These are phyloP conservation scores for Netelia inedita DNA, from an alignment of 2,888 invertebrate species.

Conservation along the genomic window DNA sequence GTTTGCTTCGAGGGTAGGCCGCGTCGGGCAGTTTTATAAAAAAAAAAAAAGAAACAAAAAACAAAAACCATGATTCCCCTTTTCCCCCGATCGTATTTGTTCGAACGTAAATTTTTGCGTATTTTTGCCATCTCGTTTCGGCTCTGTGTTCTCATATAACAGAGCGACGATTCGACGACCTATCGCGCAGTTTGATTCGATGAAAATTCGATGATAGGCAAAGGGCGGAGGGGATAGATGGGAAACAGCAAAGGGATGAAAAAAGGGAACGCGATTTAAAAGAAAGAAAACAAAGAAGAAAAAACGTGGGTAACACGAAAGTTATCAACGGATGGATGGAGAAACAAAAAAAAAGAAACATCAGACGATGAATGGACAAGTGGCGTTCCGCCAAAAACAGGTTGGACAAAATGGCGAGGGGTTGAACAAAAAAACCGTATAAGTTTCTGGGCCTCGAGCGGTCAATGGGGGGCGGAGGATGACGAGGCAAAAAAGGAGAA, in stretches of 20 bases:
- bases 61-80: slow-evolving; percentile 5
- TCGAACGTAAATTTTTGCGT: slow-evolving; percentile 24
- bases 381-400: slow-evolving; percentile 37
- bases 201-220: slow-evolving; percentile 27
- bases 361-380: slow-evolving; percentile 26
- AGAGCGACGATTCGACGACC: slow-evolving; percentile 26
- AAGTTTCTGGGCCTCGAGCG: slow-evolving; percentile 57
- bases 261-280: slow-evolving; percentile 19
- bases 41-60: slow-evolving; percentile 22
- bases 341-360: slow-evolving; percentile 12
- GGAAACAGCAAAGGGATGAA: slow-evolving; percentile 2
- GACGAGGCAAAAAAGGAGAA: slow-evolving; percentile 24
- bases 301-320: slow-evolving; percentile 16
- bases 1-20: slow-evolving; percentile 57
- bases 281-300: too few relatives aligned
- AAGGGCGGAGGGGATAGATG: background rate
- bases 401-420: slow-evolving; percentile 29
- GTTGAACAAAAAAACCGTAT: slow-evolving; percentile 18
- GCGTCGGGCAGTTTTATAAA: slow-evolving; percentile 61
- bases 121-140: background rate
- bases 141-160: slow-evolving; percentile 7
- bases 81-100: slow-evolving; percentile 11
- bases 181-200: slow-evolving; percentile 29
- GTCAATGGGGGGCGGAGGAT: background rate
- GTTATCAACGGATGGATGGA: slow-evolving; percentile 2